phyloP scores from a whole-genome alignment of 23 tunicate genomes.

The Ascidia mentula region DNA sequence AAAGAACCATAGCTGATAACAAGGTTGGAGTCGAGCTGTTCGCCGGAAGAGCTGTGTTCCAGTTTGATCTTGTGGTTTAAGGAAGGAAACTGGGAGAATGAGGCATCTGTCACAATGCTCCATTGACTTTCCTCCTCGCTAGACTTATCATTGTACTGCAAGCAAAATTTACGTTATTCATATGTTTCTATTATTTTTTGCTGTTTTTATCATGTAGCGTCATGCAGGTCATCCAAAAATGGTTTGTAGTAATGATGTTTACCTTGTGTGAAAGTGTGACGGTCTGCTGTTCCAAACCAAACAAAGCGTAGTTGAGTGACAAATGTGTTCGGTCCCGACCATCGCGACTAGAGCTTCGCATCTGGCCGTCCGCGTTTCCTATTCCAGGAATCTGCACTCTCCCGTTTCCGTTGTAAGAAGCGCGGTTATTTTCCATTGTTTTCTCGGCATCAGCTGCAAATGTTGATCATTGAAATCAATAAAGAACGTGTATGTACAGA shows the following conservation, averaged over 20 bases:
- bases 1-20: not conserved
- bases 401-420: slow-evolving; percentile 5
- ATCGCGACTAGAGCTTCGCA: not conserved
- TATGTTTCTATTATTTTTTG: not conserved
- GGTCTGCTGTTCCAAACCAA: not conserved
- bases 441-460: slow-evolving; percentile 9
- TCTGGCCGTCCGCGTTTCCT: not conserved
- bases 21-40: not conserved
- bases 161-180: not conserved
- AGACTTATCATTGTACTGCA: not conserved
- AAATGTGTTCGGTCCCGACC: slow-evolving; percentile 16
- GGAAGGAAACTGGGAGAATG: slow-evolving; percentile 13
- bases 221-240: too few relatives aligned
- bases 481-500: not conserved
- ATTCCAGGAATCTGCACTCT: not conserved
- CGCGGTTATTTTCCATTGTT: not conserved
- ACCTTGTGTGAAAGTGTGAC: slow-evolving; percentile 7
- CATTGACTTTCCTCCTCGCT: slow-evolving; percentile 1
- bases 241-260: not conserved
- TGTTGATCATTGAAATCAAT: not conserved
- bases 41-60: not conserved
- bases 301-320: not conserved
- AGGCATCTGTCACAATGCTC: slow-evolving; percentile 9
- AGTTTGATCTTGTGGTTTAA: slow-evolving; percentile 12
- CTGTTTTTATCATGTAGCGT: too few relatives aligned